Conservation (phyloP, 2,888 invertebrate genomes). For the Stenotaenia linearis region DNA sequence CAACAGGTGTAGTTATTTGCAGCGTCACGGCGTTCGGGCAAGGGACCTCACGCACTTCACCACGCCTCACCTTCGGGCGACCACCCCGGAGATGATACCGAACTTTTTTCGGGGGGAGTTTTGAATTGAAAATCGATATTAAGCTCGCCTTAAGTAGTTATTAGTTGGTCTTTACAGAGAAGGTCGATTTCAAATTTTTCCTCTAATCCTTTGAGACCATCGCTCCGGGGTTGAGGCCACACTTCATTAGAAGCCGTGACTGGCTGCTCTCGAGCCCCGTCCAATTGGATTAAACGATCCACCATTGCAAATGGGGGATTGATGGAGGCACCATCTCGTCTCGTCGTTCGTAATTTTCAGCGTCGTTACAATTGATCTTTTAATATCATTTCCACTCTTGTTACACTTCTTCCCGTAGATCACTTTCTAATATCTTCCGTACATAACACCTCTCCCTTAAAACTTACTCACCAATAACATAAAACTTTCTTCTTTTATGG, state of each 20-base stretch:
- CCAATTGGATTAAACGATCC: slow-evolving; percentile 19
- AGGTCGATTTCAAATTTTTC: not conserved
- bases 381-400: not conserved
- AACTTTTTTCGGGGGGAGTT: not conserved
- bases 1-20: not conserved
- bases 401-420: not conserved
- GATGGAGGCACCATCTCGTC: slow-evolving; percentile 1
- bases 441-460: not conserved
- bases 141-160: not conserved
- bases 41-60: not conserved
- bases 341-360: not conserved
- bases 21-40: not conserved
- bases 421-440: not conserved
- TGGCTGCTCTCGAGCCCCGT: not conserved
- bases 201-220: not conserved
- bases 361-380: not conserved
- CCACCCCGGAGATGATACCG: not conserved
- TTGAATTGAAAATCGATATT: not conserved
- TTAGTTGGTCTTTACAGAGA: not conserved
- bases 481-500: not conserved
- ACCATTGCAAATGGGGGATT: slow-evolving; percentile 15
- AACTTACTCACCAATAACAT: not conserved
- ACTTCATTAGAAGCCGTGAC: slow-evolving; percentile 5
- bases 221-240: not conserved
- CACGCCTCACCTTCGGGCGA: not conserved